These are phyloP conservation scores for Melanotaenia nigrans DNA, from an alignment of 2,797 vertebrate genomes.

Conservation along the genomic window DNA sequence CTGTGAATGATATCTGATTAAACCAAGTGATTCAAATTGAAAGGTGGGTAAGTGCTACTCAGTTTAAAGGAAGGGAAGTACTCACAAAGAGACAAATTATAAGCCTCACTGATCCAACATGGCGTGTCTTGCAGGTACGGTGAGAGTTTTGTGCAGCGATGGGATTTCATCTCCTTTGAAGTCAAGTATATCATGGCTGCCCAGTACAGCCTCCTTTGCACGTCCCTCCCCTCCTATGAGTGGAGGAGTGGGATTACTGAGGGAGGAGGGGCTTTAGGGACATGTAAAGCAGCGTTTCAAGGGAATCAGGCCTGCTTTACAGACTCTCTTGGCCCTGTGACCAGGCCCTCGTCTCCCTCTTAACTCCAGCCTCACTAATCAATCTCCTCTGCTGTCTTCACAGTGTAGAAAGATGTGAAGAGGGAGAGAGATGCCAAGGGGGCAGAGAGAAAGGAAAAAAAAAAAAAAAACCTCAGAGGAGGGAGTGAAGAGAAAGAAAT, in stretches of 20 bases:
- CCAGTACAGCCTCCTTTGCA: slow-evolving; percentile 53
- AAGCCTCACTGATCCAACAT: slow-evolving; percentile 54
- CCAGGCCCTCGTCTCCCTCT: slow-evolving; percentile 70
- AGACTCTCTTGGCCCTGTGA: slow-evolving; percentile 65
- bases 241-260: slow-evolving; percentile 63
- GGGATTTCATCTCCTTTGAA: slow-evolving; percentile 73
- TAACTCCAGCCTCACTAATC: slow-evolving; percentile 77
- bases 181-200: slow-evolving; percentile 67
- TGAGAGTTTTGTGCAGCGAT: slow-evolving; percentile 49
- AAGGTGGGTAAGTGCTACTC: slow-evolving; percentile 35
- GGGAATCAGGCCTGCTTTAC: slow-evolving; percentile 74
- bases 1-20: slow-evolving; percentile 49
- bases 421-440: slow-evolving; percentile 37
- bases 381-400: slow-evolving; percentile 77
- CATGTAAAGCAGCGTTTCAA: slow-evolving; percentile 79
- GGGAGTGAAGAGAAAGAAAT: slow-evolving; percentile 52
- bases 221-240: slow-evolving; percentile 52
- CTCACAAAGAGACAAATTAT: slow-evolving; percentile 49
- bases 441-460: slow-evolving; percentile 11
- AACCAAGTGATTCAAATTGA: slow-evolving; percentile 44
- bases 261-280: slow-evolving; percentile 65
- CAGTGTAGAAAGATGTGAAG: slow-evolving; percentile 53
- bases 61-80: slow-evolving; percentile 49
- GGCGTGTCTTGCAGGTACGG: slow-evolving; percentile 61
- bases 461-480: slow-evolving; percentile 36